phyloP scores from a whole-genome alignment of 2,888 invertebrate genomes.

The Ganaspis brasiliensis region DNA sequence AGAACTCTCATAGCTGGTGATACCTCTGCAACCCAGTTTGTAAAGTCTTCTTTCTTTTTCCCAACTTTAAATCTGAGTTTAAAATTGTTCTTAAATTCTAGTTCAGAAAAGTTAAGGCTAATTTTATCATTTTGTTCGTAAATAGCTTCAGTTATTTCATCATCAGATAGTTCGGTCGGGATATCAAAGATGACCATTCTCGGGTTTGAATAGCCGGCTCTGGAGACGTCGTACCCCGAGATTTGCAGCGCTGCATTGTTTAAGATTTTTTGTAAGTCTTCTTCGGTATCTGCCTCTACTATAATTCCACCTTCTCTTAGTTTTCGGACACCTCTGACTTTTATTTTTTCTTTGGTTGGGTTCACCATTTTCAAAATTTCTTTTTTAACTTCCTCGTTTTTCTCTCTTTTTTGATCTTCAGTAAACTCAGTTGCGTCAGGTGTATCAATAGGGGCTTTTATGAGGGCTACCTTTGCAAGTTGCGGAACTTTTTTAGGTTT shows the following conservation, averaged over 20 bases:
- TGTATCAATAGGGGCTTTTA: background rate
- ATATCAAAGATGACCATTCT: conserved; percentile 41
- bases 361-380: background rate
- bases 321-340: conserved; percentile 33
- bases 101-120: background rate
- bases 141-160: background rate
- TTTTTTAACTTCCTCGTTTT: conserved; percentile 45
- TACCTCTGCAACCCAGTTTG: background rate
- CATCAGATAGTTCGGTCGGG: background rate
- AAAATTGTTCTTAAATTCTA: background rate
- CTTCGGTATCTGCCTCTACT: conserved; percentile 22
- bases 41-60: background rate
- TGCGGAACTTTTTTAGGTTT: background rate
- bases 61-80: background rate
- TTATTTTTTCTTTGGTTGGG: conserved; percentile 25
- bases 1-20: background rate
- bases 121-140: conserved; percentile 36
- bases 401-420: too few relatives aligned
- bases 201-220: conserved; percentile 36
- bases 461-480: background rate
- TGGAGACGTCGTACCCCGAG: conserved; percentile 41
- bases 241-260: too few relatives aligned
- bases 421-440: too few relatives aligned
- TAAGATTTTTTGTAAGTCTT: conserved; percentile 39
- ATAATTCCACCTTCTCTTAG: conserved; percentile 47